Percentiles rank a stretch among this genome's conserved stretches.
Evolutionary conservation across 2,888 invertebrate genomes (phyloP).

Genomic region (Trachelus stipa): DNA sequence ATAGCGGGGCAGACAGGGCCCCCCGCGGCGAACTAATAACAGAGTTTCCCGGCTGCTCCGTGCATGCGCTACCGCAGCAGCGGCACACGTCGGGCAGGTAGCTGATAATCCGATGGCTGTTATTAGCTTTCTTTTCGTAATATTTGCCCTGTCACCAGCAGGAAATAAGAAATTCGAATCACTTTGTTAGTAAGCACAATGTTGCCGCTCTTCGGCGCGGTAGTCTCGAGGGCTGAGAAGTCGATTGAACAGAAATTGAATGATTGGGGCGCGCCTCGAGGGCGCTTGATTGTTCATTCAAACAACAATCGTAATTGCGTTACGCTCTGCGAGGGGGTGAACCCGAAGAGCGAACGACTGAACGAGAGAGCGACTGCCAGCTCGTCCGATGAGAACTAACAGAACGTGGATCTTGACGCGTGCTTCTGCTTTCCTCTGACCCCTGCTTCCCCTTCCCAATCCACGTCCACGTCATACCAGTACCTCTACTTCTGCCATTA

Average conservation of each 20-base stretch:
- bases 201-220: conserved; percentile 10
- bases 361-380: conserved; percentile 11
- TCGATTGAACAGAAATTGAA: conserved; percentile 67
- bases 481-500: background rate
- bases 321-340: conserved; percentile 50
- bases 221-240: conserved; percentile 44
- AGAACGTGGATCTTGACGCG: background rate
- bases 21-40: conserved; percentile 63
- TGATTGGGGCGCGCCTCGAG: conserved; percentile 65
- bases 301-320: conserved; percentile 68
- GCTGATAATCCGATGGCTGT: conserved; percentile 47
- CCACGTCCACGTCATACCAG: background rate
- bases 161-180: conserved; percentile 55
- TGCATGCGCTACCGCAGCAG: conserved; percentile 30
- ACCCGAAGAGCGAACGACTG: conserved; percentile 23
- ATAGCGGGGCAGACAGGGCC: conserved; percentile 26
- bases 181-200: conserved; percentile 39
- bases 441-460: background rate
- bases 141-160: conserved; percentile 64
- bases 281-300: conserved; percentile 68
- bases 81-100: conserved; percentile 47
- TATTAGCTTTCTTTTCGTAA: conserved; percentile 64
- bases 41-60: conserved; percentile 51
- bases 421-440: background rate
- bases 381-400: conserved; percentile 17